Conservation (phyloP, 2,113 vertebrate genomes). For the Miniopterus natalensis region DNA sequence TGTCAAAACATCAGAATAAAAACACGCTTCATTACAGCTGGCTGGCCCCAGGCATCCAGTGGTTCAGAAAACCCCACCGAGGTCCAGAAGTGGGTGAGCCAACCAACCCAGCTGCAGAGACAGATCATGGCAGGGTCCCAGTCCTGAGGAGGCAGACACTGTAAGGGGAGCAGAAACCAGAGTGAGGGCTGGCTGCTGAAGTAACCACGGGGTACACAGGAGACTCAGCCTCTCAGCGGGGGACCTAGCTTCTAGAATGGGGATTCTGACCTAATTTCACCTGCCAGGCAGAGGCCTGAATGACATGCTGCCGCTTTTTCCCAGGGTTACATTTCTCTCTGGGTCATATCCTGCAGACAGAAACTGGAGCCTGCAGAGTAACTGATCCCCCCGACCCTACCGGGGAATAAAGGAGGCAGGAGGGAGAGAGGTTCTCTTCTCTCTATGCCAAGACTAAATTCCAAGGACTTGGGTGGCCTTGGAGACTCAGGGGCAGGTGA, state of each 20-base stretch:
- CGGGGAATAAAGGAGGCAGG: background rate
- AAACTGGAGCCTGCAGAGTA: background rate
- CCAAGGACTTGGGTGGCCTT: constrained; percentile 65
- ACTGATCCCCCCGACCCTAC: background rate
- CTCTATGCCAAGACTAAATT: constrained; percentile 65
- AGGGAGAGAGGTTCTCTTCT: background rate
- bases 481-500: background rate
- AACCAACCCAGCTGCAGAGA: background rate
- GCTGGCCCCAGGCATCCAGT: background rate
- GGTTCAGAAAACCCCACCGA: background rate
- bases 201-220: background rate
- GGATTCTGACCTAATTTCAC: background rate
- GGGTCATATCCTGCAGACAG: background rate
- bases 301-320: background rate
- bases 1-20: constrained; percentile 14
- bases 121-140: accelerated
- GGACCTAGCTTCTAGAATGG: background rate
- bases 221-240: background rate
- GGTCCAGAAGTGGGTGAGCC: background rate
- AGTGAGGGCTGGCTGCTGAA: background rate
- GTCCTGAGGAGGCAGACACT: background rate
- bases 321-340: background rate
- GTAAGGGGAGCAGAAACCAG: background rate
- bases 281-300: background rate
- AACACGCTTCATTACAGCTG: background rate